These are phyloP conservation scores for Falco naumanni DNA, from an alignment of 2,797 vertebrate species.

Conservation along the genomic window DNA sequence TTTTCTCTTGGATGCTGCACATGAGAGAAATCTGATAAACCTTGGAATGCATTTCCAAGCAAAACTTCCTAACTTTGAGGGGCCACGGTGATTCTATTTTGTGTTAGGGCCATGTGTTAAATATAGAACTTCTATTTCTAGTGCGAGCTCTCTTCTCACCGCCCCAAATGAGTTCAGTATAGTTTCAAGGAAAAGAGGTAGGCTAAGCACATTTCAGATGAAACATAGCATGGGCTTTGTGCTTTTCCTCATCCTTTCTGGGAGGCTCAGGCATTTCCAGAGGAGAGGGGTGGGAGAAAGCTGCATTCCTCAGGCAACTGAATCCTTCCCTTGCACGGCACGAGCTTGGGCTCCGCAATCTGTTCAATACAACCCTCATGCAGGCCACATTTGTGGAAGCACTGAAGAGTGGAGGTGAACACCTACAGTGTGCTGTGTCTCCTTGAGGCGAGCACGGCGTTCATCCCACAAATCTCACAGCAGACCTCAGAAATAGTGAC, in stretches of 20 bases:
- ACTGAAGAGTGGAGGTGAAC: neutral
- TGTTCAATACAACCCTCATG: neutral
- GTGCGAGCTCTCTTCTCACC: neutral
- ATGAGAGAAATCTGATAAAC: constrained; percentile 30
- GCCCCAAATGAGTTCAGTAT: neutral
- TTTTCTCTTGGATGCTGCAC: neutral
- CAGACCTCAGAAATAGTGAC: neutral
- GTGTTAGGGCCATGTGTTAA: neutral
- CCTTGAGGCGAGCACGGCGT: neutral
- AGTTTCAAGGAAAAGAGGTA: neutral
- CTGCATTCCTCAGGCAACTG: neutral
- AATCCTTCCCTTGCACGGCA: neutral
- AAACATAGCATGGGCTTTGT: neutral
- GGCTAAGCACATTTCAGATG: neutral
- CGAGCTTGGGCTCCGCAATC: neutral
- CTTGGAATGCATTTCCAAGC: constrained; percentile 14
- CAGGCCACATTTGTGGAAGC: neutral
- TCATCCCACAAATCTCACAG: neutral
- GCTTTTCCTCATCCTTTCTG: neutral
- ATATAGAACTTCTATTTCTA: constrained; percentile 32
- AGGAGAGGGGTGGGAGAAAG: neutral
- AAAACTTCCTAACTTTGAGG: constrained; percentile 4
- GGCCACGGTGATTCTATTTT: neutral
- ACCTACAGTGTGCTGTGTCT: neutral
- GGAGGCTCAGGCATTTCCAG: neutral